Evolutionary conservation across 2,888 invertebrate genomes (phyloP).

Genomic region (Arenicola marina): DNA sequence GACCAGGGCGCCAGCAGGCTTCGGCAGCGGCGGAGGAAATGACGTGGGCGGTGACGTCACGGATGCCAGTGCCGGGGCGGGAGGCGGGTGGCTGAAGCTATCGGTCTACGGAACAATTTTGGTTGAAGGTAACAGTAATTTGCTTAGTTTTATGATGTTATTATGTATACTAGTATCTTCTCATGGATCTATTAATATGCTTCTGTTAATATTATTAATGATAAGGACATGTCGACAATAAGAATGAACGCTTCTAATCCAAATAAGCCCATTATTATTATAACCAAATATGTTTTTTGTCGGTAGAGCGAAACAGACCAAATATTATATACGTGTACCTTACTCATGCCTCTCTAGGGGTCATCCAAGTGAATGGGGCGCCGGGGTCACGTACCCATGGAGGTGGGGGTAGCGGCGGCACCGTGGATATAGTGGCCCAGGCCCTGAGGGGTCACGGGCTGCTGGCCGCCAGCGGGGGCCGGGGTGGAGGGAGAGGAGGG

Average conservation of each 20-base stretch:
- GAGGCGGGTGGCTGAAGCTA: conserved; percentile 43
- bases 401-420: conserved; percentile 21
- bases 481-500: conserved; percentile 8
- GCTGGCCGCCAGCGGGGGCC: conserved; percentile 15
- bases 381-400: conserved; percentile 20
- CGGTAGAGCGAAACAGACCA: no score
- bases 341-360: conserved; percentile 25
- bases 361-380: conserved; percentile 38
- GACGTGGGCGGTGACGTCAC: conserved; percentile 44
- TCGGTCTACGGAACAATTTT: conserved; percentile 31
- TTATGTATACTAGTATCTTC: no score
- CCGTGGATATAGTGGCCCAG: conserved; percentile 5
- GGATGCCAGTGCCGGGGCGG: conserved; percentile 36
- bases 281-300: no score
- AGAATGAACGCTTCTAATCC: no score
- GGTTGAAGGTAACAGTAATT: conserved; percentile 42
- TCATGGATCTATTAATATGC: no score
- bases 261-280: no score
- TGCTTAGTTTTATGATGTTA: no score
- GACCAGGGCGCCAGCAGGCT: conserved; percentile 32
- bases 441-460: conserved; percentile 14
- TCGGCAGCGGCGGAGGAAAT: conserved; percentile 45
- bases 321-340: not conserved
- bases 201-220: no score
- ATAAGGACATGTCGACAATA: no score